Evolutionary conservation across 2,113 vertebrate genomes (phyloP).

Genomic region (Pachyramphus minor): DNA sequence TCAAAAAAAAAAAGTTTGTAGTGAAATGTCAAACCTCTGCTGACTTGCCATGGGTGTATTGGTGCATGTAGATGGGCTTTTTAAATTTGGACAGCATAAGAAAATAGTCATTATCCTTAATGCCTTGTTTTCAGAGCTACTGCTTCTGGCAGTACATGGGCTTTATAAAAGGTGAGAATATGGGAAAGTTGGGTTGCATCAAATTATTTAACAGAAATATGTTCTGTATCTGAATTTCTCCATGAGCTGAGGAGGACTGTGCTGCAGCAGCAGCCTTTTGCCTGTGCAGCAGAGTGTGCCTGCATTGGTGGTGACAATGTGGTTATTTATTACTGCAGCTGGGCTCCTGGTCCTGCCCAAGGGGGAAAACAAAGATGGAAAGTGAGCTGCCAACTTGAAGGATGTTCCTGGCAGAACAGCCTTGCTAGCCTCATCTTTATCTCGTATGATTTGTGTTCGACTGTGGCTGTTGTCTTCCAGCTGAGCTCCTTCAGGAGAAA

Average conservation of each 20-base stretch:
- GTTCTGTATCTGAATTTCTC: not conserved
- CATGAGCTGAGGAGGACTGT: fast-evolving
- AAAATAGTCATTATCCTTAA: not conserved
- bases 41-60: not conserved
- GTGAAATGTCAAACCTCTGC: not conserved
- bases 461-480: not conserved
- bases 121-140: not conserved
- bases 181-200: not conserved
- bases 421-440: not conserved
- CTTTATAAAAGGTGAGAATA: not conserved
- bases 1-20: not conserved
- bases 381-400: not conserved
- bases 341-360: not conserved
- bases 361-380: not conserved
- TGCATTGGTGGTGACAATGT: fast-evolving
- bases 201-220: not conserved
- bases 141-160: not conserved
- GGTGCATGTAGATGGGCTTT: not conserved
- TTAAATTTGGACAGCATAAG: fast-evolving
- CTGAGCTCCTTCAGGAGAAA: not conserved
- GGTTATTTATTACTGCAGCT: not conserved
- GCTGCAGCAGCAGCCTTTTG: not conserved
- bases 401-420: not conserved
- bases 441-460: not conserved
- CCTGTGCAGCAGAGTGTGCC: not conserved